Evolutionary conservation across 2,797 vertebrate species (phyloP), one percentile per base, ranked within the genome.

Genomic region (Aythya fuligula): DNA sequence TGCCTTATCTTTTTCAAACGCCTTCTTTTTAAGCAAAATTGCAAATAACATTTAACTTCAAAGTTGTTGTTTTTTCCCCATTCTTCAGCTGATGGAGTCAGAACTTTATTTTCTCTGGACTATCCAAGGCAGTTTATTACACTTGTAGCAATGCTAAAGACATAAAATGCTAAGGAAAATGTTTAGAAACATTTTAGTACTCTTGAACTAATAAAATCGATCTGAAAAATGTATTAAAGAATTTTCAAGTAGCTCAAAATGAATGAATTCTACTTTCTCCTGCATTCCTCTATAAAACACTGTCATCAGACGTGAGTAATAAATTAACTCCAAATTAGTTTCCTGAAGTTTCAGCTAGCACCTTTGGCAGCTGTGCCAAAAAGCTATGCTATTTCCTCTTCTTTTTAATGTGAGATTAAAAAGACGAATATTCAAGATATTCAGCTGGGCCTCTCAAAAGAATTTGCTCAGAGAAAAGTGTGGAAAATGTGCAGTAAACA

Each of bases 11-110:
- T 54, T 65, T 58, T 60, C 41, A 30, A 75, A 62, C 39, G 56
- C 72, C 47, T 62, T 74, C 28, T 91, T 93, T 83, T 45, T 49
- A 91, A 69, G 49, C 30, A 93, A 90, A 88, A 91, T 20, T 12
- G 25, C 13, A 83, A 74, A 60, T 8, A 71, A 8, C 0, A 0
- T 70, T 89, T 45, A 69, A 75, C 25, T 81, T 57, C 13, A 65
- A 88, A 81, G 38, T 13, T 47, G 8, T 3, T 58, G 47, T 74
- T 76, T 58, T 34, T 47, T 13, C 28, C 28, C 32, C 41, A 47
- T 69, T 90, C 43, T 76, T 93, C 73, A 81, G 45, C 36, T 62
- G 41, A 38, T 34, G 36, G 36, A 83, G 20, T 47, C 71, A 94
- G 61, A 91, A 58, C 28, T 70, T 84, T 21, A 87, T 81, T 91